Evolutionary conservation across 2,888 invertebrate species (phyloP).

Genomic region (Dynastes hyllus): DNA sequence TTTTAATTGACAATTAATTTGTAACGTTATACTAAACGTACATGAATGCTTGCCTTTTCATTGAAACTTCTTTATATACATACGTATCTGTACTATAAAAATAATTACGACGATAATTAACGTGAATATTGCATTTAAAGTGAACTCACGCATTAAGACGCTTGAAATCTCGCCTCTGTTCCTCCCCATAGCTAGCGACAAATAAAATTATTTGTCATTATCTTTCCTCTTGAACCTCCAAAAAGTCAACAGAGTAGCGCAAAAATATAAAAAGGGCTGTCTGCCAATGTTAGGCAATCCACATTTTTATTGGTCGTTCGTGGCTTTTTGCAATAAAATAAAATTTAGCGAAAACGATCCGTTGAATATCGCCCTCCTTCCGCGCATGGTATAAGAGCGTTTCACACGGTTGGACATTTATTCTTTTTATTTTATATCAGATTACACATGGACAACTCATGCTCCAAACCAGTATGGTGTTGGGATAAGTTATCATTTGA

Average conservation of each 20-base stretch:
- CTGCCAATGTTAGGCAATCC: slow-evolving; percentile 34
- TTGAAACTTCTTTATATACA: not conserved
- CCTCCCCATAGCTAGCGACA: slow-evolving; percentile 50
- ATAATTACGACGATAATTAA: slow-evolving; percentile 33
- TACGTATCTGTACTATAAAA: not conserved
- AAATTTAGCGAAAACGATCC: slow-evolving; percentile 43
- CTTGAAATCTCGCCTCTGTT: slow-evolving; percentile 49
- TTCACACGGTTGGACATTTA: slow-evolving; percentile 35
- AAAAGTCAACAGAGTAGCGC: slow-evolving; percentile 43
- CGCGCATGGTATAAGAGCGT: slow-evolving; percentile 42
- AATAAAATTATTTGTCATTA: slow-evolving; percentile 51
- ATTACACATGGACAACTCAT: slow-evolving; percentile 10
- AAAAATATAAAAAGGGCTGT: slow-evolving; percentile 44
- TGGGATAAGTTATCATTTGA: too few species aligned
- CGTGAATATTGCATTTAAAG: slow-evolving; percentile 44
- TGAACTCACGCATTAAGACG: slow-evolving; percentile 51
- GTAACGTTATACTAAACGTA: not conserved
- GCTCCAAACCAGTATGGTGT: too few species aligned
- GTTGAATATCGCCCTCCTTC: slow-evolving; percentile 26
- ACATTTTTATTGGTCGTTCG: slow-evolving; percentile 40
- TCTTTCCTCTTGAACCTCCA: slow-evolving; percentile 44
- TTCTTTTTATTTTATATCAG: slow-evolving; percentile 22
- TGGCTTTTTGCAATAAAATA: slow-evolving; percentile 41
- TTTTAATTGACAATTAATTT: too few species aligned
- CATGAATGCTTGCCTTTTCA: not conserved